phyloP scores from a whole-genome alignment of 2,797 vertebrate genomes.

The Gouania willdenowi region DNA sequence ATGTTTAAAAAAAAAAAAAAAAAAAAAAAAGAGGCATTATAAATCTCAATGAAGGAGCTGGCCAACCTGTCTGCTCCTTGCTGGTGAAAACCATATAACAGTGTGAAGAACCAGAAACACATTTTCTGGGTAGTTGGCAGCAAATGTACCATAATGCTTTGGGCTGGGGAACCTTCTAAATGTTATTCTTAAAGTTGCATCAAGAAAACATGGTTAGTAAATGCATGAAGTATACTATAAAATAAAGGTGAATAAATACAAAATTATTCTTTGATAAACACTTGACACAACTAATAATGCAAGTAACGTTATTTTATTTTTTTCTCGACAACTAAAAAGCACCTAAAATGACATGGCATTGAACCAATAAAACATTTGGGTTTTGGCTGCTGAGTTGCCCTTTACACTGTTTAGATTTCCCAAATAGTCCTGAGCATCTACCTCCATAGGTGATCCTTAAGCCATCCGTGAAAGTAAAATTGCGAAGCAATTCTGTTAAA shows the following conservation, averaged over 20 bases:
- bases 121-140: constrained; percentile 77
- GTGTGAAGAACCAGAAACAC: constrained; percentile 70
- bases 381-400: constrained; percentile 49
- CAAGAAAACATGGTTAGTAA: constrained; percentile 38
- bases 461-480: constrained; percentile 75
- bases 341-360: too few species aligned
- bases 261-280: too few species aligned
- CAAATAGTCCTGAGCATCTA: constrained; percentile 54
- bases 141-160: constrained; percentile 73
- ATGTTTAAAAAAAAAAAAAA: constrained; percentile 23
- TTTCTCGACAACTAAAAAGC: too few species aligned
- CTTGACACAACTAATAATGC: too few species aligned
- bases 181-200: constrained; percentile 61
- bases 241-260: constrained; percentile 21
- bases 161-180: constrained; percentile 65
- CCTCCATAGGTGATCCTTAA: constrained; percentile 55
- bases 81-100: constrained; percentile 72
- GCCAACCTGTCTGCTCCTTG: constrained; percentile 62
- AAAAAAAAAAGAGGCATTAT: constrained; percentile 51
- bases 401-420: constrained; percentile 63
- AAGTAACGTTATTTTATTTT: too few species aligned
- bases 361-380: too few species aligned
- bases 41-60: constrained; percentile 75
- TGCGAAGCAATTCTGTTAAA: constrained; percentile 69
- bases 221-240: too few species aligned